Percentiles rank a stretch among this genome's conserved stretches.
Conservation (phyloP, 2,797 vertebrate species). For the Decapterus maruadsi region DNA sequence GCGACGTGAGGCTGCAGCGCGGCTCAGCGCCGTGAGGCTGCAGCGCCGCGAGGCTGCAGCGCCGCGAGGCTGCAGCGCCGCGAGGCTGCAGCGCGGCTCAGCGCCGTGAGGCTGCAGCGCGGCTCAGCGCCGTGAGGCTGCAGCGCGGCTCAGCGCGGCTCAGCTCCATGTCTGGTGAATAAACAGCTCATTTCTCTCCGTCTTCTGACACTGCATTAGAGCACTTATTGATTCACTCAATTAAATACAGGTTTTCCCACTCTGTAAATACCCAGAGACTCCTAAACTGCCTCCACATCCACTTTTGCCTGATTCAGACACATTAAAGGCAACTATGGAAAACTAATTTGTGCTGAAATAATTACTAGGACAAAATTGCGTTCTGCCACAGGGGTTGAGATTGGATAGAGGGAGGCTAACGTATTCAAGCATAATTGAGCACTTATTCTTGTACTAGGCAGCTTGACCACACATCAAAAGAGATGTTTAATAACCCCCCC, state of each 20-base stretch:
- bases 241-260: conserved; percentile 86
- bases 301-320: conserved; percentile 83
- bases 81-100: too few species aligned
- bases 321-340: conserved; percentile 83
- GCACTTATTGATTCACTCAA: conserved; percentile 86
- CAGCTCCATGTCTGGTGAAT: conserved; percentile 75
- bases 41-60: too few species aligned
- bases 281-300: conserved; percentile 78
- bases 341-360: conserved; percentile 85
- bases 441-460: conserved; percentile 66
- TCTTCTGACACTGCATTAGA: conserved; percentile 82
- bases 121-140: too few species aligned
- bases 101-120: too few species aligned
- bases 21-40: too few species aligned
- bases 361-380: conserved; percentile 81
- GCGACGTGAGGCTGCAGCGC: too few species aligned
- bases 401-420: conserved; percentile 77
- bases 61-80: too few species aligned
- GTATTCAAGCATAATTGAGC: conserved; percentile 77
- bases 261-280: conserved; percentile 85
- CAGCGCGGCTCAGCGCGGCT: too few species aligned
- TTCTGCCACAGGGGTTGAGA: conserved; percentile 76
- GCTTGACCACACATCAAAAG: conserved; percentile 64
- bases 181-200: conserved; percentile 73
- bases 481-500: conserved; percentile 41